Conservation (phyloP, 2,113 vertebrate genomes). For the Sminthopsis crassicaudata region DNA sequence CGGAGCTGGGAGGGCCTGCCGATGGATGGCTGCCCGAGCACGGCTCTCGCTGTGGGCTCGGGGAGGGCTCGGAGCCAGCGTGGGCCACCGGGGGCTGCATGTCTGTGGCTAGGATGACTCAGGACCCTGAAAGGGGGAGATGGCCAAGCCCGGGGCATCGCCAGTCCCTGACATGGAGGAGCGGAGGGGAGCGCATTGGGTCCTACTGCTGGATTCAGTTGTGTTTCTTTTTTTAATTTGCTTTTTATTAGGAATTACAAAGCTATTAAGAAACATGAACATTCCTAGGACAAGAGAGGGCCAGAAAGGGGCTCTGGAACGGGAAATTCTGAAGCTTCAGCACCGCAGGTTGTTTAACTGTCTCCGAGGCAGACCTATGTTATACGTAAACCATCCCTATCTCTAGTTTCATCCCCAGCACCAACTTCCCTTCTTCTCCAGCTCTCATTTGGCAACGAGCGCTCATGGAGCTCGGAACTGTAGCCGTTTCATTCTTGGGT, state of each 20-base stretch:
- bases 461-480: neutral
- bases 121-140: neutral
- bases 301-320: neutral
- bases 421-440: neutral
- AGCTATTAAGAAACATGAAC: neutral
- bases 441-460: neutral
- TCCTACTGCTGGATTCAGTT: neutral
- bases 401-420: neutral
- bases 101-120: neutral
- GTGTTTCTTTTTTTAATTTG: neutral
- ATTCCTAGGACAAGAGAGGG: neutral
- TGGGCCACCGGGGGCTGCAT: neutral
- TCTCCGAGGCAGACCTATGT: neutral
- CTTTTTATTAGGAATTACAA: neutral
- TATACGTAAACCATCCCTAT: neutral
- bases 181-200: neutral
- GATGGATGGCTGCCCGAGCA: neutral
- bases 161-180: neutral
- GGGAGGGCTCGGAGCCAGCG: neutral
- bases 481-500: neutral
- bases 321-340: neutral
- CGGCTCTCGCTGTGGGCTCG: neutral
- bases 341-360: neutral
- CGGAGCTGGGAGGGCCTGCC: neutral
- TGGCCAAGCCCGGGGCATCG: neutral